Percentiles rank a stretch among this genome's conserved stretches.
phyloP scores from a whole-genome alignment of 1,140 invertebrate genomes.

The Saxidomus purpurata region DNA sequence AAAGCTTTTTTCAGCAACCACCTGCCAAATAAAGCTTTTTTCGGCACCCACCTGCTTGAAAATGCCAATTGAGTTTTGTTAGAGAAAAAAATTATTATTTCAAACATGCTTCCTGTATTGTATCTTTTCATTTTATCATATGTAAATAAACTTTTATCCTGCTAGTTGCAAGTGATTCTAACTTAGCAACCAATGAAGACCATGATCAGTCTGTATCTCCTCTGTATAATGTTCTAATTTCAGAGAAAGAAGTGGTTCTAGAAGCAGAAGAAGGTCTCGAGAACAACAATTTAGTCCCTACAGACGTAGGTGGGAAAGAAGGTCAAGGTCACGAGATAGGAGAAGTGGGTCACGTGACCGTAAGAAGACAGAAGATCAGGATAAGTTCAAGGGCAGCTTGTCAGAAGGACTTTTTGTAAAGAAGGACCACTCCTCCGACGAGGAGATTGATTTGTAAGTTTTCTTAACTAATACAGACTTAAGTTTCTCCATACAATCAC shows the following conservation, averaged over 20 bases:
- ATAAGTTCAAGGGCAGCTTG: constrained; percentile 93
- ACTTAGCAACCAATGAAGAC: no score
- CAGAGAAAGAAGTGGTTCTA: constrained; percentile 69
- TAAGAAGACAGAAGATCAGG: constrained; percentile 81
- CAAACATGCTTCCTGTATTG: no score
- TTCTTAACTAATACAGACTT: not conserved
- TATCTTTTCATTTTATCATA: no score
- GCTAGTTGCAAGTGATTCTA: no score
- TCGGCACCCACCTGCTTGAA: no score
- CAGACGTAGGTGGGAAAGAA: constrained; percentile 7
- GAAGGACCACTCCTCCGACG: constrained; percentile 87
- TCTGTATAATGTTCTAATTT: no score
- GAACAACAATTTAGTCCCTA: constrained; percentile 22
- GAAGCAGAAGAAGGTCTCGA: constrained; percentile 21
- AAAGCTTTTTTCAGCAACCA: no score
- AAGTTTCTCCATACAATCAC: not conserved
- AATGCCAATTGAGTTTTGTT: no score
- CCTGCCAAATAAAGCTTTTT: no score
- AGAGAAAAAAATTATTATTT: no score
- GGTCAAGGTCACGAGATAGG: constrained; percentile 60
- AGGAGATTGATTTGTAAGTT: constrained; percentile 58
- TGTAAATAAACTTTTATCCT: no score
- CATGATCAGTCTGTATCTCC: no score
- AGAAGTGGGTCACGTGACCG: constrained; percentile 73
- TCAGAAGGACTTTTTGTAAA: constrained; percentile 91